These are phyloP conservation scores for Dascillus cervinus DNA, from an alignment of 2,888 invertebrate species.

Conservation along the genomic window DNA sequence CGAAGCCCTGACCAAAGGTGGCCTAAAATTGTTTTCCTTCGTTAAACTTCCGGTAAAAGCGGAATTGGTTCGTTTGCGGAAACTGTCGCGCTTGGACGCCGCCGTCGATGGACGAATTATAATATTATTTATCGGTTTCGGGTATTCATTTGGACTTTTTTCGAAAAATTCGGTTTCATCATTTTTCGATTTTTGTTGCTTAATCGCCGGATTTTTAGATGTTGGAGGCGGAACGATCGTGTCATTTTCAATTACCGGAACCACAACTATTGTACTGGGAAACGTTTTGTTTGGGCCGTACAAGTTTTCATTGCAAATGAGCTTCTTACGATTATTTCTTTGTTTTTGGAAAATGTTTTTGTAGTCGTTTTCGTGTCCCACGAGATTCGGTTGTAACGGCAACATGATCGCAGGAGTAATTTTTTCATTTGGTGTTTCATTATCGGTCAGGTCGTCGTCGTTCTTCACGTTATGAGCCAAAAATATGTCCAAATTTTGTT, in stretches of 20 bases:
- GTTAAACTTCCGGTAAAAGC: slow-evolving; percentile 31
- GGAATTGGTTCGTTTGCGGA: slow-evolving; percentile 37
- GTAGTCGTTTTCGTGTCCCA: slow-evolving; percentile 11
- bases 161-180: background rate
- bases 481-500: slow-evolving; percentile 54
- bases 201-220: background rate
- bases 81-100: slow-evolving; percentile 32
- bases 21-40: slow-evolving; percentile 24
- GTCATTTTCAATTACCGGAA: slow-evolving; percentile 27
- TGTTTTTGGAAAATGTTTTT: slow-evolving; percentile 25
- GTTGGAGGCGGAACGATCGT: background rate
- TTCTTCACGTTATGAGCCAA: slow-evolving; percentile 47
- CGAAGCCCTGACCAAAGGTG: slow-evolving; percentile 33
- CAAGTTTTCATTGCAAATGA: slow-evolving; percentile 8
- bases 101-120: slow-evolving; percentile 35
- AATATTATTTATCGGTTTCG: slow-evolving; percentile 24
- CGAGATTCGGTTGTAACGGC: slow-evolving; percentile 14
- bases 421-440: slow-evolving; percentile 8
- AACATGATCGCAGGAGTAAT: slow-evolving; percentile 32
- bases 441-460: slow-evolving; percentile 14
- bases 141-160: background rate
- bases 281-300: slow-evolving; percentile 11
- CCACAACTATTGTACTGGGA: slow-evolving; percentile 24
- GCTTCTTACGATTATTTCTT: slow-evolving; percentile 11
- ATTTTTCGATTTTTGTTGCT: background rate